Base-by-base conservation (phyloP, 2,797 vertebrate species). In the Lycodopsis pacificus region DNA sequence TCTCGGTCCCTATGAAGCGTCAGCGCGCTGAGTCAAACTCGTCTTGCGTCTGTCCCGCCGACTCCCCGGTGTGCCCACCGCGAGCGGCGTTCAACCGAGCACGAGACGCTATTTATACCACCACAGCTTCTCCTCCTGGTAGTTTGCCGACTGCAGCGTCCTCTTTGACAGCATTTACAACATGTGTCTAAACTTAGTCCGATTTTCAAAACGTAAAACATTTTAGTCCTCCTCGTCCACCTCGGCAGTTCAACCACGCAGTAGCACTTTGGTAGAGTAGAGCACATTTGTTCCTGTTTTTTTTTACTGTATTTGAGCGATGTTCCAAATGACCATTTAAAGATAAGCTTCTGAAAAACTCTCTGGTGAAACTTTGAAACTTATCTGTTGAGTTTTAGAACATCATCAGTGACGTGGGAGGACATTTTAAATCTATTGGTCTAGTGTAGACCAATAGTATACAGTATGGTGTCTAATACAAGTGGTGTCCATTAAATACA, bases 51-150 rank as follows among this genome's bases (percentile, higher is more conserved):
- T 77, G 59, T 49, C 36, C 42, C 44, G n/a, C 34, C 34, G 30
- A 32, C 66, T 76, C 38, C 46, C 53, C 32, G 46, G 5, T 10
- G 46, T 71, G 83, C 64, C 58, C 69, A 63, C 78, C 34, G 7
- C 25, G 51, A 32, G n/a, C 53, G 7, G 51, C 15, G 25, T 49
- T 84, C 79, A 70, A 2, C 71, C 27, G 51, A 66, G 81, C 76
- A 38, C 71, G 42, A 74, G 67, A 48, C 49, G 1, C 85, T 87
- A 84, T 88, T 90, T 86, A 80, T 87, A 82, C 73, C 81, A 34
- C 6, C 32, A 36, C 80, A 61, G 48, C 4, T 30, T 71, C 49
- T 79, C 36, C 80, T 56, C 70, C 75, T 19, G 10, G 7, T 66
- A 38, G 49, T 68, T 79, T 70, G 63, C 19, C 7, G 59, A 63